A percentile compares a stretch with the other conserved stretches of the same genome.
phyloP scores from a whole-genome alignment of 1,140 invertebrate species.

The Daktulosphaira vitifoliae region DNA sequence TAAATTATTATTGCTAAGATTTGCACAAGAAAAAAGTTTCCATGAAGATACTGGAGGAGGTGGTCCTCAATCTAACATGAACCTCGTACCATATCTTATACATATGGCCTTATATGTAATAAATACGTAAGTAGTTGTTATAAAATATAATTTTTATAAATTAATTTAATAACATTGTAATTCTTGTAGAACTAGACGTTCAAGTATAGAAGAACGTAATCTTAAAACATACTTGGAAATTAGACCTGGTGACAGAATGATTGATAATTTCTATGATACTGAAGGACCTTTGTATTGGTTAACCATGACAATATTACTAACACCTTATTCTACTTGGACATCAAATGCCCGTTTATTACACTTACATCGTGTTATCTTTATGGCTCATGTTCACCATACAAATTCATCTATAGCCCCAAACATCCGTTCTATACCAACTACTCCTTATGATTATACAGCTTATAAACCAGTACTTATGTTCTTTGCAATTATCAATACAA shows the following conservation, averaged over 20 bases:
- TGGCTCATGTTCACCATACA: slow-evolving; percentile 65
- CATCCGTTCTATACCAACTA: slow-evolving; percentile 43
- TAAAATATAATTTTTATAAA: no score
- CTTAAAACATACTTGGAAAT: slow-evolving; percentile 59
- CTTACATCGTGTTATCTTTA: slow-evolving; percentile 65
- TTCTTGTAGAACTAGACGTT: slow-evolving; percentile 60
- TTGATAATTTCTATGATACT: slow-evolving; percentile 77
- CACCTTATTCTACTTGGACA: slow-evolving; percentile 62
- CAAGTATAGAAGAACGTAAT: slow-evolving; percentile 62
- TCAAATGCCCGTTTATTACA: slow-evolving; percentile 56
- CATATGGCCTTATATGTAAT: slow-evolving; percentile 94
- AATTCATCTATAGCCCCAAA: slow-evolving; percentile 42
- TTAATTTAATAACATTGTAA: no score
- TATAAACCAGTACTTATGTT: slow-evolving; percentile 83
- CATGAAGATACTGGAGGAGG: slow-evolving; percentile 95
- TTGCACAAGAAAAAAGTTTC: slow-evolving; percentile 90
- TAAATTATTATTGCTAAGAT: slow-evolving; percentile 79
- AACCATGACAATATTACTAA: slow-evolving; percentile 67
- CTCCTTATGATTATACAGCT: slow-evolving; percentile 55
- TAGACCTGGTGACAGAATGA: slow-evolving; percentile 50
- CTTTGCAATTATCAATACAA: slow-evolving; percentile 67
- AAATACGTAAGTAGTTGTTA: slow-evolving; percentile 63
- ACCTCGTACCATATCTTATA: slow-evolving; percentile 86
- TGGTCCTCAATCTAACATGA: slow-evolving; percentile 93
- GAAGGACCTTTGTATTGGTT: slow-evolving; percentile 84